A percentile compares a stretch with the other conserved stretches of the same genome.
These are phyloP conservation scores for Emberiza fucata DNA, from an alignment of 2,113 vertebrate species.

Conservation along the genomic window DNA sequence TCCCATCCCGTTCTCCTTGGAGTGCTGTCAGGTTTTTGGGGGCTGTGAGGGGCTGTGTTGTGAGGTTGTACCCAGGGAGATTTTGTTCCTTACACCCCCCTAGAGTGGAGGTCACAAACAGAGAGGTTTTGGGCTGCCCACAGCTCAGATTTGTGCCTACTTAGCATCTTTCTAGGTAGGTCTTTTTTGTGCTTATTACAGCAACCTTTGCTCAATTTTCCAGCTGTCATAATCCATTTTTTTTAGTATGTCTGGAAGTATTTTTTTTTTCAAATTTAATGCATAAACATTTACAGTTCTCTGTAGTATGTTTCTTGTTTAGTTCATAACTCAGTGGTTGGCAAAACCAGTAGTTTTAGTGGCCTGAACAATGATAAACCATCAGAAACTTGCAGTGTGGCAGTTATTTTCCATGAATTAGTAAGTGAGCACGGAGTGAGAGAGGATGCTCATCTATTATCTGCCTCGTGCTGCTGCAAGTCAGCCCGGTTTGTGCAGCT, in stretches of 20 bases:
- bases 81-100: neutral
- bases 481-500: neutral
- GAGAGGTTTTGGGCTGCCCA: neutral
- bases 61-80: neutral
- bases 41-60: neutral
- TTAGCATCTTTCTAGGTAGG: neutral
- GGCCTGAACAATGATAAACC: constrained; percentile 41
- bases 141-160: neutral
- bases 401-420: constrained; percentile 61
- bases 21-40: neutral
- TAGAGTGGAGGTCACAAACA: neutral
- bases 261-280: neutral
- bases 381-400: constrained; percentile 38
- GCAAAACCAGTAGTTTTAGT: constrained; percentile 36
- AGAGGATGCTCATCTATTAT: constrained; percentile 23
- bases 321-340: constrained; percentile 15
- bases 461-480: constrained; percentile 40
- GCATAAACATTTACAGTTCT: constrained; percentile 18
- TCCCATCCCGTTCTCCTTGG: neutral
- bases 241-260: neutral
- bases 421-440: neutral
- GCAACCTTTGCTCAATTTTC: constrained; percentile 43
- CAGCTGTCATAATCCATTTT: constrained; percentile 12
- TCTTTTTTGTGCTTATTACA: neutral
- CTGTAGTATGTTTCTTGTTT: neutral